Base-by-base conservation (phyloP, 2,113 vertebrate genomes). In the Tragulus kanchil region DNA sequence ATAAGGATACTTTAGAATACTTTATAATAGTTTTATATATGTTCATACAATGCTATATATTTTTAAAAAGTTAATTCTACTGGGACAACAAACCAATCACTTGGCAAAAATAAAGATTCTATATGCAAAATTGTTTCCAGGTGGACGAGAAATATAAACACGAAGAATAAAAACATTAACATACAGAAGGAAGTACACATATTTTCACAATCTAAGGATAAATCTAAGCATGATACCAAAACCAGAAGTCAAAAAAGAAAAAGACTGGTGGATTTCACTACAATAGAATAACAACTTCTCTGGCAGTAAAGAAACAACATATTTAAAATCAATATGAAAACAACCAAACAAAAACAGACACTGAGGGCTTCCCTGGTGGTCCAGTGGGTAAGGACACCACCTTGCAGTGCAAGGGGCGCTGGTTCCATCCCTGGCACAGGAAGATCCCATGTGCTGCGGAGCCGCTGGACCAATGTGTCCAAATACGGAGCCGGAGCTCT, bases 51-150 rank as follows among this genome's bases (percentile, higher is more conserved):
- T 94, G 8, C 48, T 81, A 81, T 81, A 5, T 36, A 81, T 52
- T 73, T 62, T 45, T 31, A n/a, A 56, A 42, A 65, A 58, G 54
- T 23, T 81, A 81, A 58, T 81, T 81, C 52, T 58, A 36, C 31
- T 90, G 83, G 25, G 36, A 88, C 48, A 93, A 86, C 2, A 52
- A 95, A 93, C 64, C 45, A 89, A 89, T 1, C 5, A 85, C 31
- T 17, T 64, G 11, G 48, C 81, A 94, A 92, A 91, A 89, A n/a
- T 26, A 93, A 67, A 28, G 71, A 65, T 54, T 89, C 26, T 75
- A 28, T 6, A 78, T 58, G 31, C 48, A 65, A 94, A 58, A 85
- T 75, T 31, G 88, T 36, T 93, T 77, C 67, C 73, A 65, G 78
- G 42, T 50, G 58, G 23, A 87, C 1, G 25, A 87, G 45, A 73